Base-by-base conservation (phyloP, 2,888 invertebrate genomes). In the Melanostoma mellinum region DNA sequence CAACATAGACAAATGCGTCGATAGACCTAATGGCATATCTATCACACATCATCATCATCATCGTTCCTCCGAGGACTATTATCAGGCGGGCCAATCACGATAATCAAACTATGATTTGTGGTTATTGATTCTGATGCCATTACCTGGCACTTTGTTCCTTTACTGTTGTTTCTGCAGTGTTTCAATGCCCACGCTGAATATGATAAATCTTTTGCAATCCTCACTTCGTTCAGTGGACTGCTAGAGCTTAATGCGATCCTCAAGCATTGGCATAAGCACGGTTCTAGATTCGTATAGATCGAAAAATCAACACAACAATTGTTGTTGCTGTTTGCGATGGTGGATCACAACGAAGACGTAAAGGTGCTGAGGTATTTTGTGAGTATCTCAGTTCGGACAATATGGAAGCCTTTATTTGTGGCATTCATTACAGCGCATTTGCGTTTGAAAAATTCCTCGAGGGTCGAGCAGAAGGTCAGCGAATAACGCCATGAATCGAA, bases 61-160 rank as follows among this genome's bases (percentile, higher is more conserved):
- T 56, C 42, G 52, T 52, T 33, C 20, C 6, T 35, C 53, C 46
- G 61, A 68, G 61, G 68, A 35, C 52, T 65, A 84, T 79, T 84
- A 79, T 84, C 79, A 71, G 42, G 6, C 65, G 33, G 60, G 71
- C 71, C 65, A 79, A 84, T 79, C 84, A 84, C 74, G 84, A 84
- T 84, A 79, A 79, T 84, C 84, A 84, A 84, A 84, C 74, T 75
- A 79, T 84, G 84, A 84, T 84, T 84, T 84, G 84, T 84, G 84
- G 84, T 84, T 84, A 84, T 84, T 84, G 84, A 84, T 84, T 84
- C 61, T 79, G 84, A 79, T 84, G 84, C 79, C 74, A 84, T 84
- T 84, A 75, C 74, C 75, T 84, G 75, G 79, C 84, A 84, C 79
- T 84, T 84, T 84, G 84, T 79, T 75, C 79, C 65, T 73, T 33